phyloP scores from a whole-genome alignment of 2,113 vertebrate genomes.

The Plectropomus leopardus region DNA sequence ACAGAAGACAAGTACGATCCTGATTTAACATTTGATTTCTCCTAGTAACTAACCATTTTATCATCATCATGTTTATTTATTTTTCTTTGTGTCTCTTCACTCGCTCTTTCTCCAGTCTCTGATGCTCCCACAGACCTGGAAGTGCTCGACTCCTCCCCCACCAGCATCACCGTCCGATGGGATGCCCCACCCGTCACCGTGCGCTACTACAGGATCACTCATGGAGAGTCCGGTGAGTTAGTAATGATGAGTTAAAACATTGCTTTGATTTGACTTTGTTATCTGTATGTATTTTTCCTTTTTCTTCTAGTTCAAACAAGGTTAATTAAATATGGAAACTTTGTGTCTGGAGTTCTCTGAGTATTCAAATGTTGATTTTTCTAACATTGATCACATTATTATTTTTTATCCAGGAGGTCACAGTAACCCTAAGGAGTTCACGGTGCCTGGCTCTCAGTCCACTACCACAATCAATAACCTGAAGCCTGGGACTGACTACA shows the following conservation, averaged over 20 bases:
- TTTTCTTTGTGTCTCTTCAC: background rate
- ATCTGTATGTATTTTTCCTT: background rate
- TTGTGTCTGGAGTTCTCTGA: background rate
- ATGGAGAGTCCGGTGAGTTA: conserved; percentile 90
- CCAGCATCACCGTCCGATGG: conserved; percentile 92
- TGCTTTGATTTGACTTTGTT: background rate
- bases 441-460: conserved; percentile 90
- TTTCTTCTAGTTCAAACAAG: background rate
- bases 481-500: conserved; percentile 93
- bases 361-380: background rate
- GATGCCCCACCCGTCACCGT: conserved; percentile 94
- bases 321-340: background rate
- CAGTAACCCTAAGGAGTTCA: conserved; percentile 91
- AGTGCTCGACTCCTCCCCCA: conserved; percentile 89
- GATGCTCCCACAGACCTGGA: conserved; percentile 94
- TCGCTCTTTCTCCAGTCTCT: conserved; percentile 86
- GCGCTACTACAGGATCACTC: conserved; percentile 95
- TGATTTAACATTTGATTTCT: background rate
- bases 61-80: background rate
- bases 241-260: background rate
- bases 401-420: conserved; percentile 84
- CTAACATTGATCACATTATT: background rate
- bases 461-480: conserved; percentile 90
- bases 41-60: background rate
- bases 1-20: conserved; percentile 91